Evolutionary conservation across 2,888 invertebrate genomes (phyloP).

Genomic region (Altica lythri): DNA sequence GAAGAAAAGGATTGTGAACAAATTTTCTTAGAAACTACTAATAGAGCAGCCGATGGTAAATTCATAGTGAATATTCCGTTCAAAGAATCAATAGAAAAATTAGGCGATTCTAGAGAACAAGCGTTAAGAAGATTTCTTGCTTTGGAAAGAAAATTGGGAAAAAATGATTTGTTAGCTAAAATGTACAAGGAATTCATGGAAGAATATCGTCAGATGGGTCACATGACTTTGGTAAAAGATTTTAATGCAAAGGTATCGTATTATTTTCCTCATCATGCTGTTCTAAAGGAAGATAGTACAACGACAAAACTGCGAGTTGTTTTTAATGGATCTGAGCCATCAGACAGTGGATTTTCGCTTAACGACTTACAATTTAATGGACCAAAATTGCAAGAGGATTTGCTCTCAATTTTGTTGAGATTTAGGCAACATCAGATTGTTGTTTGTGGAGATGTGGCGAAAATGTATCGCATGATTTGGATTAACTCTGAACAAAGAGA

Average conservation of each 20-base stretch:
- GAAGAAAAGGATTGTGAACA: constrained; percentile 10
- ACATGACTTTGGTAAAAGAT: neutral
- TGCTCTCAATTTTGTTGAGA: constrained; percentile 20
- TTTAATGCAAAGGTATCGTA: constrained; percentile 19
- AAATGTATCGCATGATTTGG: constrained; percentile 4
- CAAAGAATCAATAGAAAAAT: neutral
- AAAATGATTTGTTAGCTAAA: neutral
- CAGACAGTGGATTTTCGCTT: constrained; percentile 17
- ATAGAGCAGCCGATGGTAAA: constrained; percentile 14
- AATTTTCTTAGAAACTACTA: constrained; percentile 8
- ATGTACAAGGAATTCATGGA: neutral
- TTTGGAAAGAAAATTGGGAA: constrained; percentile 18
- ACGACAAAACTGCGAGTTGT: constrained; percentile 24
- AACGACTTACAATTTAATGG: constrained; percentile 23
- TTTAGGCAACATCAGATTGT: constrained; percentile 22
- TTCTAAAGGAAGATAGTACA: constrained; percentile 14
- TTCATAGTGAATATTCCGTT: constrained; percentile 2
- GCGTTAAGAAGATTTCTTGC: constrained; percentile 11
- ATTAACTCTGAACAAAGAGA: constrained; percentile 1
- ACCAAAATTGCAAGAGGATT: constrained; percentile 25
- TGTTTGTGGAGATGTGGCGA: constrained; percentile 9
- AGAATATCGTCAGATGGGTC: neutral
- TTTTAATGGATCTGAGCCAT: constrained; percentile 21
- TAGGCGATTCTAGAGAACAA: constrained; percentile 1
- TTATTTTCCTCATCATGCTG: constrained; percentile 16